phyloP scores from a whole-genome alignment of 2,113 vertebrate species.

The Balaenoptera acutorostrata region DNA sequence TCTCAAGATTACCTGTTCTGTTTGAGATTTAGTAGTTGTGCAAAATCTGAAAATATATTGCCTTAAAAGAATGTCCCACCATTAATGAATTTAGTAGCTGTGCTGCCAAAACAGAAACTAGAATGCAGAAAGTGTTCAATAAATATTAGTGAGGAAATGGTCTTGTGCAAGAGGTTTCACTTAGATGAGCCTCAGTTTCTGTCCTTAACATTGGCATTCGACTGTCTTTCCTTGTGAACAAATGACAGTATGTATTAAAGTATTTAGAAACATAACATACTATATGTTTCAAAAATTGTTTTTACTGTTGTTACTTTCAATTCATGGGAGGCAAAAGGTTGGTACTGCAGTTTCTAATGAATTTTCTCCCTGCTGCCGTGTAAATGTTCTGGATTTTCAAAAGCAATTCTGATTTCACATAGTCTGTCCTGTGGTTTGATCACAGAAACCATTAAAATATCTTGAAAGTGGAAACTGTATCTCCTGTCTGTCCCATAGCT shows the following conservation, averaged over 20 bases:
- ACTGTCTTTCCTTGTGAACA: not conserved
- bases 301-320: constrained; percentile 4
- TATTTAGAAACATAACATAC: not conserved
- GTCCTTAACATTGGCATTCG: not conserved
- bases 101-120: not conserved
- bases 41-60: not conserved
- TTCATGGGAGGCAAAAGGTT: not conserved
- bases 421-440: not conserved
- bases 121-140: not conserved
- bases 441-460: not conserved
- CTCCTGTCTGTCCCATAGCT: not conserved
- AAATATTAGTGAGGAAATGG: not conserved
- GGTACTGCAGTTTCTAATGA: not conserved
- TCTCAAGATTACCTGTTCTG: not conserved
- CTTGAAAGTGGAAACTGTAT: not conserved
- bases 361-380: not conserved
- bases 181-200: not conserved
- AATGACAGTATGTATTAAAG: not conserved
- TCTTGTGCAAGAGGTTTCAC: not conserved
- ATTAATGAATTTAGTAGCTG: not conserved
- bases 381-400: not conserved
- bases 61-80: not conserved
- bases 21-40: not conserved
- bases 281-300: not conserved
- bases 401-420: not conserved